Conservation (phyloP, 2,888 invertebrate genomes). For the Heteromyza rotundicornis region DNA sequence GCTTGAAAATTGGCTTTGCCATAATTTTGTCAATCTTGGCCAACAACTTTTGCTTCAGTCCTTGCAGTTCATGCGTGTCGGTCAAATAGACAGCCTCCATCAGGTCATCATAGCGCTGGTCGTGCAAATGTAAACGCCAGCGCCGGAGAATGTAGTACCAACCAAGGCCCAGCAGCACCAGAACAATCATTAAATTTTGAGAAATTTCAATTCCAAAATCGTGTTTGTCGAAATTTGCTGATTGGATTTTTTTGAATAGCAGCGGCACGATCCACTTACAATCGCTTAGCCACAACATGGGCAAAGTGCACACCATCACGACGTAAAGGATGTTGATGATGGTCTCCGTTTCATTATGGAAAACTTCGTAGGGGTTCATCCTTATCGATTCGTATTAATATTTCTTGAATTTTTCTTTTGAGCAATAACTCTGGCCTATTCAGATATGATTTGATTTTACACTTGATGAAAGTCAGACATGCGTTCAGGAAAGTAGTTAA, state of each 20-base stretch:
- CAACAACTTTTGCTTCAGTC: constrained; percentile 27
- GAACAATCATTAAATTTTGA: constrained; percentile 18
- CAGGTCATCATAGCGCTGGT: constrained; percentile 21
- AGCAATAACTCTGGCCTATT: too few relatives aligned
- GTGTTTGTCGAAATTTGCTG: constrained; percentile 20
- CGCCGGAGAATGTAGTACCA: constrained; percentile 26
- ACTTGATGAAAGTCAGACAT: too few relatives aligned
- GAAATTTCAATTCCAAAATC: constrained; percentile 23
- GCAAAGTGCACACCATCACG: constrained; percentile 29
- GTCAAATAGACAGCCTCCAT: constrained; percentile 25
- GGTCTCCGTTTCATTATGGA: constrained; percentile 26
- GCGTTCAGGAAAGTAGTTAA: too few relatives aligned
- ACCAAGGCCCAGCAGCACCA: constrained; percentile 20
- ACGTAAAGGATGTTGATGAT: constrained; percentile 28
- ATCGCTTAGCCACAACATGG: constrained; percentile 33
- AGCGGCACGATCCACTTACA: constrained; percentile 33
- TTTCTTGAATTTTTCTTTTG: too few relatives aligned
- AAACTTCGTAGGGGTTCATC: constrained; percentile 35
- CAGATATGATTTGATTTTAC: too few relatives aligned
- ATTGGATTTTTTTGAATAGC: constrained; percentile 31
- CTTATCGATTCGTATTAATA: too few relatives aligned
- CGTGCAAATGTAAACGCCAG: constrained; percentile 28
- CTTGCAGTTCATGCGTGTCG: constrained; percentile 25
- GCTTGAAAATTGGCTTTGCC: too few relatives aligned
- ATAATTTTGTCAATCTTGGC: constrained; percentile 26